Base-by-base conservation (phyloP, 2,113 vertebrate genomes). In the Aepyceros melampus region DNA sequence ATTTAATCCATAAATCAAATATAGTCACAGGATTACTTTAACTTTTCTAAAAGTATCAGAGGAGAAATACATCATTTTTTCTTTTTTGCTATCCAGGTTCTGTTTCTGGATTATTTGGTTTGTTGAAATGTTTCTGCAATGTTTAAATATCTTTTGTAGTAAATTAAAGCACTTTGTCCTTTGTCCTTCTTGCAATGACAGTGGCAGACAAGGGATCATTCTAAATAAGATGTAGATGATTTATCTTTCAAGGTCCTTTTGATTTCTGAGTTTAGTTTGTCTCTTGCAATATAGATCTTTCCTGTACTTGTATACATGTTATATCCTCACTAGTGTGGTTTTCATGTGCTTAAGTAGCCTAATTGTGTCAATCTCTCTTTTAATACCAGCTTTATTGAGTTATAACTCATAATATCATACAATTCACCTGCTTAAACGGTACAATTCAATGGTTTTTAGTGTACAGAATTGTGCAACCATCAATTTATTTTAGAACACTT, bases 1-100 rank as follows among this genome's bases (percentile, higher is more conserved):
- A 89, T 90, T 74, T 71, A 97, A 97, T 89, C 93, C 56, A 64
- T 83, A 87, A 58, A 93, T 16, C 29, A 79, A 67, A 64, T 95
- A 60, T 55, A 95, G 47, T 95, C 64, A 86, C 27, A 40, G 53
- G 29, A 15, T 89, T 74, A 93, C 36, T 96, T 43, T 84, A 95
- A 93, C 7, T 55, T 92, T 87, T 96, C 25, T 87, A 89, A 95
- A 96, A 84, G 43, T 43, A 96, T n/a, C 27, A 83, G 81, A 91
- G 45, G 88, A 96, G 45, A 92, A 96, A 93, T 53, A 45, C n/a
- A 56, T 82, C 40, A 62, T 71, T 62, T 81, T 81, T 79, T 31
- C 16, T 79, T 79, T 67, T 97, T 96, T 82, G 47, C 40, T 91
- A 58, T 45, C n/a, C 9, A 23, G 29, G 21, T 87, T 87, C 49